These are phyloP conservation scores for Philereme transversata DNA, from an alignment of 2,888 invertebrate species.

Conservation along the genomic window DNA sequence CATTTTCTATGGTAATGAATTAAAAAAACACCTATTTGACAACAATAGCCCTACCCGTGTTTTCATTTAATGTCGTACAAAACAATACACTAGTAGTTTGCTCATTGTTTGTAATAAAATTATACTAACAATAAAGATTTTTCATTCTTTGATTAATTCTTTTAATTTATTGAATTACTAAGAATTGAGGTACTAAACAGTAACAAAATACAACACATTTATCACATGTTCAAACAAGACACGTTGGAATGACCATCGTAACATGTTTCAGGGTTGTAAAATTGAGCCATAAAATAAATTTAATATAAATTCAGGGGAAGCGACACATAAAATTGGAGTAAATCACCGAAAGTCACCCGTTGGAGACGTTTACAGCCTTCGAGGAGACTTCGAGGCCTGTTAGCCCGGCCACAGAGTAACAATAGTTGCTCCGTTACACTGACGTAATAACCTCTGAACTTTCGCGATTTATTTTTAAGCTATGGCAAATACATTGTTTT, in stretches of 20 bases:
- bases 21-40: too few relatives aligned
- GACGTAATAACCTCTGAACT: slow-evolving; percentile 10
- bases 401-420: slow-evolving; percentile 49
- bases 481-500: too few relatives aligned
- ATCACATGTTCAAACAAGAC: slow-evolving; percentile 53
- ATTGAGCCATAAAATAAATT: slow-evolving; percentile 77
- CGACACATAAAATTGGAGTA: slow-evolving; percentile 82
- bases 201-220: slow-evolving; percentile 27
- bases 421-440: slow-evolving; percentile 4
- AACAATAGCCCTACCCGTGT: too few relatives aligned
- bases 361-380: slow-evolving; percentile 78
- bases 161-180: too few relatives aligned
- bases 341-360: slow-evolving; percentile 81
- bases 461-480: not conserved
- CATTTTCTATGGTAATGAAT: too few relatives aligned
- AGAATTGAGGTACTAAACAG: too few relatives aligned
- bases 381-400: slow-evolving; percentile 73
- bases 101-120: too few relatives aligned
- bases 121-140: too few relatives aligned
- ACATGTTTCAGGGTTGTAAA: slow-evolving; percentile 76
- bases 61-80: too few relatives aligned
- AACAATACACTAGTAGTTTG: too few relatives aligned
- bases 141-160: too few relatives aligned
- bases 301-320: slow-evolving; percentile 77
- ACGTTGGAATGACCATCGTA: slow-evolving; percentile 60